phyloP scores from a whole-genome alignment of 2,888 invertebrate species.

The Drosophila paramelanica region DNA sequence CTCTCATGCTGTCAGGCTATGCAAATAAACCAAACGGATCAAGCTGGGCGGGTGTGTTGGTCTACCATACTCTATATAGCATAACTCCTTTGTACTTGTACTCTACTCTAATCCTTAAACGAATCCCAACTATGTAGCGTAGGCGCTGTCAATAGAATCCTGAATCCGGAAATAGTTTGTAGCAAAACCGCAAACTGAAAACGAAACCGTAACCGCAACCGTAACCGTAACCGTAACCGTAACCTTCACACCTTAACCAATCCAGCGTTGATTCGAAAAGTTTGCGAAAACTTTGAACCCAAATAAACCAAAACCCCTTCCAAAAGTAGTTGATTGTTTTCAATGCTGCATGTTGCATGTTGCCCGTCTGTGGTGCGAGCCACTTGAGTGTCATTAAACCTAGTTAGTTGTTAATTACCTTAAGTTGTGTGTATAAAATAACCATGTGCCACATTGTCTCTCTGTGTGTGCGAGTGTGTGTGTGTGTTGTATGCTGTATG shows the following conservation, averaged over 20 bases:
- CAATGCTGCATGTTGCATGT: slow-evolving; percentile 50
- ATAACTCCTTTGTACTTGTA: slow-evolving; percentile 45
- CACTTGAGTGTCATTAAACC: slow-evolving; percentile 26
- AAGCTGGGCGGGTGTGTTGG: slow-evolving; percentile 79
- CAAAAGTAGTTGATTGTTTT: slow-evolving; percentile 39
- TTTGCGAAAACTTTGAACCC: slow-evolving; percentile 34
- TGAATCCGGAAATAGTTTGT: slow-evolving; percentile 43
- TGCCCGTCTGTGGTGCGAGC: slow-evolving; percentile 22
- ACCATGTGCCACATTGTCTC: slow-evolving; percentile 4
- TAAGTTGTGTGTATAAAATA: slow-evolving; percentile 18
- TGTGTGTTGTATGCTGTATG: slow-evolving; percentile 16
- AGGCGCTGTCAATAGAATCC: slow-evolving; percentile 34
- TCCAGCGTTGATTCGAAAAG: slow-evolving; percentile 50
- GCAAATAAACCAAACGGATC: slow-evolving; percentile 51
- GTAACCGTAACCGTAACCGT: slow-evolving; percentile 14
- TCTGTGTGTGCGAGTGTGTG: slow-evolving; percentile 8
- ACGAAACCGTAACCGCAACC: slow-evolving; percentile 13
- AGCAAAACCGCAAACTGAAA: slow-evolving; percentile 27
- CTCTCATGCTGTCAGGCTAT: slow-evolving; percentile 71
- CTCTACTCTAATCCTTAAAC: slow-evolving; percentile 38
- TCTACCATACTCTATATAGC: slow-evolving; percentile 52
- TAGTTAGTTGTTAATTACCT: slow-evolving; percentile 30
- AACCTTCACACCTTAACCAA: slow-evolving; percentile 39
- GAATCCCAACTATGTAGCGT: slow-evolving; percentile 40
- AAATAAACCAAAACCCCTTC: slow-evolving; percentile 21